Base-by-base conservation (phyloP, 2,113 vertebrate species). In the Pungitius pungitius region DNA sequence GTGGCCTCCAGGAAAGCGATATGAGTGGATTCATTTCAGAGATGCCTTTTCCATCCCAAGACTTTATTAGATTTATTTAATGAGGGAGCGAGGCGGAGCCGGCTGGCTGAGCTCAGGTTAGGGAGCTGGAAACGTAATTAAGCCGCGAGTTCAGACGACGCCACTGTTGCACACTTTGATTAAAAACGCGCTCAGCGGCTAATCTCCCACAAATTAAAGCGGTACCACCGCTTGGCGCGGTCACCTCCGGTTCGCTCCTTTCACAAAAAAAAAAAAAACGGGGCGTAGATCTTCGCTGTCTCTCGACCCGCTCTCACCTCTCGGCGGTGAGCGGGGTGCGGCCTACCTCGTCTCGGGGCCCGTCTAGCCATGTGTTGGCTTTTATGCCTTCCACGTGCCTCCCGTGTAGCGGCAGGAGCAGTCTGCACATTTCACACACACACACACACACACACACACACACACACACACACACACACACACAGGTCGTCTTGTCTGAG, bases 31-130 rank as follows among this genome's bases (percentile, higher is more conserved):
- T 91, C 85, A 90, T 90, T 91, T 91, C 86, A 86, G 51, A 89
- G 83, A 89, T 87, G 88, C 78, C 86, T 87, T 85, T 89, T 85
- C 82, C 91, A n/a, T 91, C 91, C 87, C 30, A 90, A 91, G 91
- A 89, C 88, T 88, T 92, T 90, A 92, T 91, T 92, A 89, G 85
- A 89, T 91, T 90, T 87, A 87, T 88, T 91, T 91, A 92, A 94
- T 92, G 92, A 92, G 91, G 85, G 87, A 73, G 87, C 81, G 40
- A 91, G 87, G 82, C 77, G 68, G 84, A 13, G 73, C 81, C 20
- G 83, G 72, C 82, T 77, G 85, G 73, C 82, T 82, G 75, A 83
- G 86, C 77, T 77, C 91, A 92, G 92, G 90, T 88, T 90, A 79
- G 89, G 91, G 90, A 92, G 87, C 88, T 82, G 76, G 81, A 88